phyloP scores from a whole-genome alignment of 2,888 invertebrate species.

The Macrophya annulata region DNA sequence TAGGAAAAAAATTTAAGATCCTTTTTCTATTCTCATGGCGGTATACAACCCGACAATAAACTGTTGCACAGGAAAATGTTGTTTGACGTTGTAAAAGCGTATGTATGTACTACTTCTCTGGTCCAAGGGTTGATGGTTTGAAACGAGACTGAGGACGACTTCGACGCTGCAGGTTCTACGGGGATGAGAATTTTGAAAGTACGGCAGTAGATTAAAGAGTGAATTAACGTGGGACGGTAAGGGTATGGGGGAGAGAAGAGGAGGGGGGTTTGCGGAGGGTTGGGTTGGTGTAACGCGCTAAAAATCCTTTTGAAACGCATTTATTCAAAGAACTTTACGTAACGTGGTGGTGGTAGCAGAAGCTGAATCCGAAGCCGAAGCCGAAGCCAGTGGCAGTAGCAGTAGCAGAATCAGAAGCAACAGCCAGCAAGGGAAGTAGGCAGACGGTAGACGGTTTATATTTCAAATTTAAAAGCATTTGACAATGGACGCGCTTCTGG shows the following conservation, averaged over 20 bases:
- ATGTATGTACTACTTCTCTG: background rate
- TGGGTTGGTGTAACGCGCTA: constrained; percentile 32
- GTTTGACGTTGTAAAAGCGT: background rate
- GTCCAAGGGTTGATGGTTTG: background rate
- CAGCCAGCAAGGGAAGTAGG: constrained; percentile 64
- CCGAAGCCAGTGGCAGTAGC: constrained; percentile 50
- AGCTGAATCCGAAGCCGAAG: background rate
- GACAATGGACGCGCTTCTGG: constrained; percentile 76
- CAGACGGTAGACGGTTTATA: constrained; percentile 77
- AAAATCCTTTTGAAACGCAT: constrained; percentile 53
- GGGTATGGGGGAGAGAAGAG: constrained; percentile 54
- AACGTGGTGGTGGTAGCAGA: constrained; percentile 1
- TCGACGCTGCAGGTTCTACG: background rate
- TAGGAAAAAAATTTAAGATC: background rate
- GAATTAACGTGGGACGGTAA: constrained; percentile 54
- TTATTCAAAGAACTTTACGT: constrained; percentile 49
- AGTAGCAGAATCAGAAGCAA: constrained; percentile 44
- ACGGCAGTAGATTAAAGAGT: constrained; percentile 52
- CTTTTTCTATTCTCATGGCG: background rate
- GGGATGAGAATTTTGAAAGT: constrained; percentile 47
- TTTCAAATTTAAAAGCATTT: constrained; percentile 79
- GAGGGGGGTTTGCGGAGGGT: constrained; percentile 41
- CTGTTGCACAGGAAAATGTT: background rate
- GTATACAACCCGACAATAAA: background rate
- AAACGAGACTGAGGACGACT: constrained; percentile 10